Evolutionary conservation across 2,113 vertebrate genomes (phyloP), one percentile per base, ranked within the genome.

Genomic region (Myxocyprinus asiaticus): DNA sequence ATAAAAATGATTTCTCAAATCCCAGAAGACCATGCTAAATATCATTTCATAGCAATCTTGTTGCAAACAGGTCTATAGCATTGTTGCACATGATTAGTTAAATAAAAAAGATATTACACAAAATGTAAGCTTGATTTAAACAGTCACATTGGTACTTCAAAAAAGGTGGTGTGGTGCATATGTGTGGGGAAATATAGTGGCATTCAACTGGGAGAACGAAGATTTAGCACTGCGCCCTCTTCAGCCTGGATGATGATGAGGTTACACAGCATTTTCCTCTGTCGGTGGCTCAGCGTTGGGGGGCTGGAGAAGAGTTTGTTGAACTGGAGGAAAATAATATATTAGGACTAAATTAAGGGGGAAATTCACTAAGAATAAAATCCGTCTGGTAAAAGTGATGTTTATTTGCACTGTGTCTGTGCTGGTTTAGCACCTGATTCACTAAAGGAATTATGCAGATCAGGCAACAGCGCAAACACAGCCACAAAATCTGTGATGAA

Each of bases 291-390:
- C 93, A 10, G 94, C 90, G 0, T 91, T 90, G 80, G 95, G 88
- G 0, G 89, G 87, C 80, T 95, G 91, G 81, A 95, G 91, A 0
- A 92, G 91, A 5, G 92, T 95, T 81, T 95, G 94, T 81, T 95
- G 95, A 76, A 94, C 96, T 93, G 83, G 7, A 63, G 77, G 7
- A 58, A 66, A 78, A 55, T 80, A 44, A 82, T 56, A 50, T 47
- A 1, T 56, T 6, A 48, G 2, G 42, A 45, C 9, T 22, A 67
- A 9, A 67, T 1, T 48, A 15, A 42, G 15, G 14, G 4, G n/a
- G 44, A 3, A 33, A 33, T 1, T 33, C 3, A 33, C 22, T 33
- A 33, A 33, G 22, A 33, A 33, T 33, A 33, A 33, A 33, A 1
- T 33, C 22, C 3, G 22, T 33, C 22, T 33, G 22, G 22, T 33